Base-by-base conservation (phyloP, 2,797 vertebrate species). In the Taenioides sp. region DNA sequence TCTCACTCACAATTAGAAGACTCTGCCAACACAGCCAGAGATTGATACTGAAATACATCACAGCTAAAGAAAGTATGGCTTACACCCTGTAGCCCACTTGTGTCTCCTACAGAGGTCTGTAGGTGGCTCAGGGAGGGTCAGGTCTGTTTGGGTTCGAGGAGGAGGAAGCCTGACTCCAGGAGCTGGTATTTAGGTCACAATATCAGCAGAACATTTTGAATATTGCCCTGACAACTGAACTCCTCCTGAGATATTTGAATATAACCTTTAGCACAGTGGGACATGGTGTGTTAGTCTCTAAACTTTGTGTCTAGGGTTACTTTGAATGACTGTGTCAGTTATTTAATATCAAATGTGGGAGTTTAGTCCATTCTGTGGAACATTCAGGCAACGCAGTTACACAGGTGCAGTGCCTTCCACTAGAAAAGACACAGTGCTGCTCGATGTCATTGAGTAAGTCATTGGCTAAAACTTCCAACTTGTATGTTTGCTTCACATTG, bases 201-300 rank as follows among this genome's bases (percentile, higher is more conserved):
- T 59, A 57, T 60, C 58, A 60, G 58, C 9, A 62, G 31, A 34
- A 62, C 9, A 20, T 20, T 62, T 62, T 37, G 31, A 62, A 62
- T 37, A 62, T 62, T 10, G 3, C 60, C 60, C 2, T n/a, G 60
- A 62, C 28, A 37, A 61, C 57, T 14, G 54, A 59, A 28, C 16
- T 58, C 11, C 58, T 37, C 60, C 31, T 12, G 31, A 20, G 31
- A 37, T 62, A 62, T n/a, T 62, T 62, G 60, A 62, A 62, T 37
- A 9, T 37, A 37, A 20, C 60, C 31, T 62, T 37, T 62, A 31
- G 18, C 28, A 37, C 17, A 20, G 20, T 37, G 28, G 9, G 4
- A 7, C 2, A 7, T 7, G 23, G 7, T 16, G 34, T 23, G 37
- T 0, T 2, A 23, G n/a, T 10, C 54, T 57, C 20, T 52, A 20